Conservation (phyloP, 2,113 vertebrate genomes). For the Microtus montanus region DNA sequence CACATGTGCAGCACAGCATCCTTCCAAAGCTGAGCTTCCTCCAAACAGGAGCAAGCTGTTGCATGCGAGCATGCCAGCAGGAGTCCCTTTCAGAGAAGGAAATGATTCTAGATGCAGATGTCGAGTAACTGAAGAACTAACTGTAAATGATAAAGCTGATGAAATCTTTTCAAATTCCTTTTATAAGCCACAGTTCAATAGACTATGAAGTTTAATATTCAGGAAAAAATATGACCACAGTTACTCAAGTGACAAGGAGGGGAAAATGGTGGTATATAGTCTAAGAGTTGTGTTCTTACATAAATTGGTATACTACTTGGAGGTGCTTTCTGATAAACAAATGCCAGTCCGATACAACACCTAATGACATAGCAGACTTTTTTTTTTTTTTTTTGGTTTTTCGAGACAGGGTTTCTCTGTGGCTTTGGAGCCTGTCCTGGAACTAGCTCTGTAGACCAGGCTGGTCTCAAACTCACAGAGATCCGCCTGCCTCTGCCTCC, state of each 20-base stretch:
- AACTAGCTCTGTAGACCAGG: too few species aligned
- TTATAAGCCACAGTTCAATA: neutral
- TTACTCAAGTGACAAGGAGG: neutral
- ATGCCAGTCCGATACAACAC: neutral
- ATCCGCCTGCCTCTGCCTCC: too few species aligned
- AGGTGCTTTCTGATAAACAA: neutral
- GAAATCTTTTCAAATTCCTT: neutral
- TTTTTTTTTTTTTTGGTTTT: too few species aligned
- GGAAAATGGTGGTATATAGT: neutral
- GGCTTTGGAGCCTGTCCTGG: too few species aligned
- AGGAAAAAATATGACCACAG: neutral
- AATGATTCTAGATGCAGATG: neutral
- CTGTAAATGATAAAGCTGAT: neutral
- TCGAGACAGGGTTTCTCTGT: too few species aligned
- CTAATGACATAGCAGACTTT: neutral
- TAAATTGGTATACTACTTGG: neutral
- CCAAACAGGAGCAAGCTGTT: neutral
- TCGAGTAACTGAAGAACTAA: neutral
- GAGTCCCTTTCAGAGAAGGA: neutral
- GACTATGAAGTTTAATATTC: neutral
- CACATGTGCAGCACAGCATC: neutral
- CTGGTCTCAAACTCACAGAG: too few species aligned
- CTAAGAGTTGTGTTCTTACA: neutral
- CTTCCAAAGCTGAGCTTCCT: neutral
- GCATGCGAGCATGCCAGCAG: neutral